These are phyloP conservation scores for Drosophila ironensis DNA, from an alignment of 1,140 invertebrate species.

Conservation along the genomic window DNA sequence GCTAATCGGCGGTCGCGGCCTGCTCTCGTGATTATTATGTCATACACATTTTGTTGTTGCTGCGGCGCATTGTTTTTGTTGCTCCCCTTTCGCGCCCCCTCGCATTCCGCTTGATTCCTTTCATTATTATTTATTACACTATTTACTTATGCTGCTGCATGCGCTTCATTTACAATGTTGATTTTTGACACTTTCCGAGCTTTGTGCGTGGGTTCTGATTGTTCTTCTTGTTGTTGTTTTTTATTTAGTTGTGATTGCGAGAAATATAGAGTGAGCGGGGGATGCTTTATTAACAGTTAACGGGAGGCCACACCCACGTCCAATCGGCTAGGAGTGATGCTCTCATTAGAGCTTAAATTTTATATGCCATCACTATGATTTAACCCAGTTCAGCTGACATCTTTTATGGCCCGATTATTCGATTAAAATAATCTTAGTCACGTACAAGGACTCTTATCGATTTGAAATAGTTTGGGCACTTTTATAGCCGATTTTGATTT, in stretches of 20 bases:
- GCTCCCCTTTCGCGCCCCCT: slow-evolving; percentile 2
- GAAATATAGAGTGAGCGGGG: not conserved
- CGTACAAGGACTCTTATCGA: not conserved
- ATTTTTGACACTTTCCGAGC: slow-evolving; percentile 63
- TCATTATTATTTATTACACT: slow-evolving; percentile 76
- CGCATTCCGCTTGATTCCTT: slow-evolving; percentile 55
- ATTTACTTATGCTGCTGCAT: slow-evolving; percentile 57
- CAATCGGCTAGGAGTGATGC: slow-evolving; percentile 11
- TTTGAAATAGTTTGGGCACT: not conserved
- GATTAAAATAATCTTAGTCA: not conserved
- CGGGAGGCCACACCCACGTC: slow-evolving; percentile 16
- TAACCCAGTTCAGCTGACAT: not conserved
- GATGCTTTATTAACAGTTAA: slow-evolving; percentile 26
- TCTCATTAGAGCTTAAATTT: too few relatives aligned
- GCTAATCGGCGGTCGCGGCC: slow-evolving; percentile 80
- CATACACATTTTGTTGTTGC: slow-evolving; percentile 78
- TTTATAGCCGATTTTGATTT: not conserved
- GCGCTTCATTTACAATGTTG: slow-evolving; percentile 52
- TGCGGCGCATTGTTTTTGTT: slow-evolving; percentile 36
- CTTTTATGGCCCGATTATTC: not conserved
- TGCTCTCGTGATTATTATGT: slow-evolving; percentile 82
- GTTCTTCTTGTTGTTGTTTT: slow-evolving; percentile 29
- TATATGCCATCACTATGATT: too few relatives aligned
- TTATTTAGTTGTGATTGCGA: slow-evolving; percentile 10
- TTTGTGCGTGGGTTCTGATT: slow-evolving; percentile 49